phyloP scores from a whole-genome alignment of 1,140 invertebrate genomes.

The Rhizoglyphus robini region DNA sequence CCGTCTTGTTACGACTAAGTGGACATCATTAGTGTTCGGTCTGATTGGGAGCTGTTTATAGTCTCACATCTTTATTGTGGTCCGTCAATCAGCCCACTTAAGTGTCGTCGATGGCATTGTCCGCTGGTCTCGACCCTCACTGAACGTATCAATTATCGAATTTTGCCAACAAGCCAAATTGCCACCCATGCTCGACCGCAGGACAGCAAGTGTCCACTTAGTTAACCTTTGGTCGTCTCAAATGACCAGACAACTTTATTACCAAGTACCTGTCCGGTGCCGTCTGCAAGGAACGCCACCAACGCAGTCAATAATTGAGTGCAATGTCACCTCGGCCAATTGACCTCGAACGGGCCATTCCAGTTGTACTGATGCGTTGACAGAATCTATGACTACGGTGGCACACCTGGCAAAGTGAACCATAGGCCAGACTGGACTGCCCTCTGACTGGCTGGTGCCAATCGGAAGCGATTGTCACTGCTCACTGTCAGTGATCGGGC shows the following conservation, averaged over 20 bases:
- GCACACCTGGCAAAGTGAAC: no score
- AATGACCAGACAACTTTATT: slow-evolving; percentile 1
- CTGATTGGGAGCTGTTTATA: neutral
- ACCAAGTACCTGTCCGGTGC: no score
- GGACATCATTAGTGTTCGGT: neutral
- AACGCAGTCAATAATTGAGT: slow-evolving; percentile 5
- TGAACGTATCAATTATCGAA: slow-evolving; percentile 11
- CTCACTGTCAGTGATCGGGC: neutral
- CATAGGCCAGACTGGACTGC: no score
- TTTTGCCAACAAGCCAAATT: slow-evolving; percentile 11
- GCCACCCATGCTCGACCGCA: neutral
- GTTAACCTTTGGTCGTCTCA: neutral
- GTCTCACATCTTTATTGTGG: neutral
- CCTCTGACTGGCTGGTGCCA: neutral
- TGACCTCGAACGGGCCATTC: neutral
- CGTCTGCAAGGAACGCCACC: neutral
- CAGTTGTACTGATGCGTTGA: slow-evolving; percentile 4
- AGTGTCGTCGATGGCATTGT: no score
- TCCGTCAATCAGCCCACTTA: neutral
- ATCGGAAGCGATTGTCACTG: slow-evolving; percentile 1
- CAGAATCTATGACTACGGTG: neutral
- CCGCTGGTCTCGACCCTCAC: neutral
- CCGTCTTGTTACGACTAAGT: neutral
- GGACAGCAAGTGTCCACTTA: slow-evolving; percentile 5
- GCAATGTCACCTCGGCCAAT: neutral